These are phyloP conservation scores for Corythoichthys haematopterus DNA, from an alignment of 2,113 vertebrate genomes.

Conservation along the genomic window DNA sequence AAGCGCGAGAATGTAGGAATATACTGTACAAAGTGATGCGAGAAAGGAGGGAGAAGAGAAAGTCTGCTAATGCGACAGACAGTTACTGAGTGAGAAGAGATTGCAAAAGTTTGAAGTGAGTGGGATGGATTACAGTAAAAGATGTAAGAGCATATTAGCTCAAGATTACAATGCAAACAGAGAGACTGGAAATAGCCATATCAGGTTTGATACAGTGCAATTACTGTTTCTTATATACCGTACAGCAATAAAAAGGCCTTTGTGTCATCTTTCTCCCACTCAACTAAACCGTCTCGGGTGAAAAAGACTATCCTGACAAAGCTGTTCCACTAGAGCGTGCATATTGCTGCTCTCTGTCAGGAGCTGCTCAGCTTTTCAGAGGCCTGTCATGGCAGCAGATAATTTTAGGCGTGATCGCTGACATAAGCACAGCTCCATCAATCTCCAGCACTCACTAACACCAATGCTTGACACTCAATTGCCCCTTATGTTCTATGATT, in stretches of 20 bases:
- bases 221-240: background rate
- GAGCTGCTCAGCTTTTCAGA: background rate
- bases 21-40: background rate
- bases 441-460: background rate
- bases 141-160: slow-evolving; percentile 13
- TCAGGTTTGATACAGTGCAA: background rate
- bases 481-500: background rate
- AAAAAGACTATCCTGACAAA: background rate
- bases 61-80: slow-evolving; percentile 29
- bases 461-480: background rate
- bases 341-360: background rate
- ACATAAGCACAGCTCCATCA: background rate
- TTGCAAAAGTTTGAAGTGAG: slow-evolving; percentile 49
- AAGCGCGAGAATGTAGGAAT: slow-evolving; percentile 4
- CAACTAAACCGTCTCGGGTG: background rate
- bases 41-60: background rate
- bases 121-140: slow-evolving; percentile 45
- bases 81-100: slow-evolving; percentile 43
- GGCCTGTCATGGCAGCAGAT: background rate
- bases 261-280: background rate
- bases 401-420: slow-evolving; percentile 1
- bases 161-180: background rate
- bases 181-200: background rate
- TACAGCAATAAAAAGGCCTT: background rate
- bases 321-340: background rate